Base-by-base conservation (phyloP, 2,888 invertebrate species). In the Euclidia mi region DNA sequence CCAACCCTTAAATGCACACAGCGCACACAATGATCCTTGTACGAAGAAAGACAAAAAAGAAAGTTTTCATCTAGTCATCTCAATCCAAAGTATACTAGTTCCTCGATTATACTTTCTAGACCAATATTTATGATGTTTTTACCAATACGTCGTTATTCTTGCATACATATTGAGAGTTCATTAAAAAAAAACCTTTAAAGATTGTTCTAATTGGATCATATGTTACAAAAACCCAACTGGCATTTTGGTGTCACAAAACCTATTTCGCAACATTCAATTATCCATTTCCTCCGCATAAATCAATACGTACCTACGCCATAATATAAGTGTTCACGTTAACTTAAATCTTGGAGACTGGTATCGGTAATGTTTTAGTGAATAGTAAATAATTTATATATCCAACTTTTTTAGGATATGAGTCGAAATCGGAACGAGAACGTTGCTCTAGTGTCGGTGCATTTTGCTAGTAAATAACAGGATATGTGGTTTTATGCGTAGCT, bases 241-340 rank as follows among this genome's bases (percentile, higher is more conserved):
- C 20, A 25, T 25, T 25, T 25, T 25, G 4, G 20, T 20, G 20
- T 20, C 20, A 25, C 20, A 17, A 9, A 38, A 38, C 28, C 25
- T 9, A 25, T 41, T 52, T 20, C 14, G 42, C 35, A 37, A 43
- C 18, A 40, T 14, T 2, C 58, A 52, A 58, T 25, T 6, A 42
- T 42, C 20, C 31, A 43, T 65, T 63, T 76, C 69, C 58, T 63
- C 32, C 50, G 28, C 25, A 46, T 49, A 29, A 44, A 63, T 65
- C 46, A 58, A 50, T 38, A 12, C 32, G 15, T 25, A 25, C 32
- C 12, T 25, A 25, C 20, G 57, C 41, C 45, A 44, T 40, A 65
- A 47, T 57, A 20, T 29, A 11, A 4, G 15, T 41, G 29, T 20
- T 31, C 34, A 37, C 7, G 17, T 7, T 9, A 28, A 15, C 28